phyloP scores from a whole-genome alignment of 2,888 invertebrate genomes.

The Meliscaeva auricollis region DNA sequence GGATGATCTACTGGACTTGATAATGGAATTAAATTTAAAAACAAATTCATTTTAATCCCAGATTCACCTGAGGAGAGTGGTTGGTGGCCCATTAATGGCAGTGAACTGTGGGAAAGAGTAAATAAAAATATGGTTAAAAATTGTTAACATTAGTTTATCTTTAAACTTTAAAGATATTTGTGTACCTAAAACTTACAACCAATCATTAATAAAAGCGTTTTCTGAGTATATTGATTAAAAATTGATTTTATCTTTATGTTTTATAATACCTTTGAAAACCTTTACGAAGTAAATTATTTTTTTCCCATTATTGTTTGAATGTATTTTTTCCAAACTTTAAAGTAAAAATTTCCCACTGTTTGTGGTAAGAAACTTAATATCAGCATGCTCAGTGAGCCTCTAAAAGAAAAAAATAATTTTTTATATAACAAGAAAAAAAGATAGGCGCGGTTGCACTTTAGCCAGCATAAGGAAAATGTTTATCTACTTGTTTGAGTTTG shows the following conservation, averaged over 20 bases:
- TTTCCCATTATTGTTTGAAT: too few species aligned
- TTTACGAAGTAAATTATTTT: too few species aligned
- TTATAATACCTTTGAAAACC: too few species aligned
- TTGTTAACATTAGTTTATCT: too few species aligned
- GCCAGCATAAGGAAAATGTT: constrained; percentile 26
- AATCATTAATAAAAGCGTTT: too few species aligned
- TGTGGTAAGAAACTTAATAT: constrained; percentile 54
- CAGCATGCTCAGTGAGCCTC: constrained; percentile 46
- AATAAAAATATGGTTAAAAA: too few species aligned
- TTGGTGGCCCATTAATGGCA: not conserved
- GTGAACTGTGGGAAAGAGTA: not conserved
- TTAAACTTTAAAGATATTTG: too few species aligned
- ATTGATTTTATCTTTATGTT: too few species aligned
- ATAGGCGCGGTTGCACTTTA: constrained; percentile 60
- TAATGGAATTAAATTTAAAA: constrained; percentile 63
- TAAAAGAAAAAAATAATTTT: constrained; percentile 3
- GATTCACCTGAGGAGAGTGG: constrained; percentile 31
- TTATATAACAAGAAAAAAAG: constrained; percentile 33
- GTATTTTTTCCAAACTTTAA: not conserved
- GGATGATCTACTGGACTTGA: constrained; percentile 65
- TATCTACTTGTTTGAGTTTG: constrained; percentile 61
- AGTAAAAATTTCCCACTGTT: not conserved
- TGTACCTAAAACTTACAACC: too few species aligned
- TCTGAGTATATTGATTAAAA: too few species aligned
- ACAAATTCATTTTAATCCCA: constrained; percentile 30